A percentile compares a stretch with the other conserved stretches of the same genome.
Conservation (phyloP, 2,888 invertebrate genomes). For the Ormyrus nitidulus region DNA sequence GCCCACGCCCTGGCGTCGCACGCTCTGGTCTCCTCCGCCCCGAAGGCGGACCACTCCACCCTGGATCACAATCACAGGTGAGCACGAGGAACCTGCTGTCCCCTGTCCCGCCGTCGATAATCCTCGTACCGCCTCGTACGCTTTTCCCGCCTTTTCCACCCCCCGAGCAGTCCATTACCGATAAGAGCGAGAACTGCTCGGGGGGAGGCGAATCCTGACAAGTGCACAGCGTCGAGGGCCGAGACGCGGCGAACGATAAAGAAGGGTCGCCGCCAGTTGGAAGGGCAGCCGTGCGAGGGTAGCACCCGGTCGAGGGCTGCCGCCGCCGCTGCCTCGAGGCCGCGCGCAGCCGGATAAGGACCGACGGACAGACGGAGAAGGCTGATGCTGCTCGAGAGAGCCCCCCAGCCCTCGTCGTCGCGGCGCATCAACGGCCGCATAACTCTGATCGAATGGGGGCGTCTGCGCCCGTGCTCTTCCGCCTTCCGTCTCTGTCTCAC, state of each 20-base stretch:
- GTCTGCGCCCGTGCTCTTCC: constrained; percentile 56
- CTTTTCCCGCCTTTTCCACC: neutral
- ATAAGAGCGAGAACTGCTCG: constrained; percentile 44
- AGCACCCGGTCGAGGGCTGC: constrained; percentile 34
- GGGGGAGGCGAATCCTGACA: too few species aligned
- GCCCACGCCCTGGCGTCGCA: constrained; percentile 87
- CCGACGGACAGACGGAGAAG: constrained; percentile 23
- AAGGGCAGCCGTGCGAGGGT: constrained; percentile 49
- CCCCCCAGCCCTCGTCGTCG: constrained; percentile 14
- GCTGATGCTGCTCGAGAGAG: neutral
- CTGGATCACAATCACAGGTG: constrained; percentile 86
- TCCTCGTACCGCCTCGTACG: neutral
- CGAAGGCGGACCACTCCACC: constrained; percentile 82
- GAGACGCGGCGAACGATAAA: constrained; percentile 26
- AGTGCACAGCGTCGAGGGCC: neutral
- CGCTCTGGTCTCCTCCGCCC: constrained; percentile 85
- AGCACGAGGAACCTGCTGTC: constrained; percentile 3
- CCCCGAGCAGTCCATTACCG: constrained; percentile 28
- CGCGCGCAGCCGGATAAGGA: constrained; percentile 15
- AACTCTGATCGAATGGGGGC: constrained; percentile 58
- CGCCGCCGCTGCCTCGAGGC: neutral
- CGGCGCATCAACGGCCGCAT: constrained; percentile 59
- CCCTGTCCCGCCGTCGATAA: constrained; percentile 31
- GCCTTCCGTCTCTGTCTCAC: constrained; percentile 57
- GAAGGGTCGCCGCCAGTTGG: constrained; percentile 26